Conservation (phyloP, 2,113 vertebrate species). For the Nansenia antarctica region DNA sequence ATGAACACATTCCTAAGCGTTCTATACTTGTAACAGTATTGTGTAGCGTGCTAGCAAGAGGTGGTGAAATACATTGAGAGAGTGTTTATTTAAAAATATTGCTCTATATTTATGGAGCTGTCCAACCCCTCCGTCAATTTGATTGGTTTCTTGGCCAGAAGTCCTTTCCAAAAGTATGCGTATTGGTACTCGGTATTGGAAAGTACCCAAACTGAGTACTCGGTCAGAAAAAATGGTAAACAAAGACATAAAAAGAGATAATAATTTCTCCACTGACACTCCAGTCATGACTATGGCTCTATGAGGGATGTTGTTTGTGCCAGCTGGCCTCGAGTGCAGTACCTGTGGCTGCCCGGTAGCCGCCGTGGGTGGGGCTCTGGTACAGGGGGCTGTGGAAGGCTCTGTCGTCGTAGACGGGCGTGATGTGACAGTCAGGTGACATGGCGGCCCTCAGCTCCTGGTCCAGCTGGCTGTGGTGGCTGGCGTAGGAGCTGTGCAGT, state of each 20-base stretch:
- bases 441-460: slow-evolving; percentile 82
- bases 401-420: slow-evolving; percentile 89
- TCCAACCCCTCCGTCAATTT: too few species aligned
- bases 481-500: slow-evolving; percentile 74
- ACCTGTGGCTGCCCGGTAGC: slow-evolving; percentile 85
- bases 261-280: background rate
- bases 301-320: background rate
- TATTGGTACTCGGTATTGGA: too few species aligned
- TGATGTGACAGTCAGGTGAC: slow-evolving; percentile 92
- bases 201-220: too few species aligned
- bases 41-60: too few species aligned
- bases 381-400: slow-evolving; percentile 76
- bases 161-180: too few species aligned
- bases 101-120: too few species aligned
- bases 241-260: background rate
- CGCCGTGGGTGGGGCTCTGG: slow-evolving; percentile 69
- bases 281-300: background rate
- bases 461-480: slow-evolving; percentile 69
- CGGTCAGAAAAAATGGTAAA: too few species aligned
- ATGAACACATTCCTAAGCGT: too few species aligned
- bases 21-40: too few species aligned
- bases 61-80: too few species aligned
- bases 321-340: slow-evolving; percentile 14
- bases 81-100: too few species aligned
- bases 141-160: too few species aligned